These are phyloP conservation scores for Eupithecia inturbata DNA, from an alignment of 2,888 invertebrate genomes.

Conservation along the genomic window DNA sequence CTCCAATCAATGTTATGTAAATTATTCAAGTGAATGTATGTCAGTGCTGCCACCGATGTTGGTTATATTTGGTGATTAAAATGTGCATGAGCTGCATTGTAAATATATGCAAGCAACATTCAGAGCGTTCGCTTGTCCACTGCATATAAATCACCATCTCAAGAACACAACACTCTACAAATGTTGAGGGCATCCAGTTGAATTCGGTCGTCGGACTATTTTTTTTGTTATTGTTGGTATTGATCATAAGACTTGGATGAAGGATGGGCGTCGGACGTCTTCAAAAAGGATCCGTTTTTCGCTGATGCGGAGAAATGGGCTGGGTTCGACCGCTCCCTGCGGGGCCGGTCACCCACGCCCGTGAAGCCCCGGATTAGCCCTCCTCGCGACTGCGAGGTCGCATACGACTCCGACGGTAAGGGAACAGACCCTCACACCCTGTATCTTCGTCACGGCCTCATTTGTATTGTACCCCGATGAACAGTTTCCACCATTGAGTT, in stretches of 20 bases:
- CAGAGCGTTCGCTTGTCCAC: slow-evolving; percentile 54
- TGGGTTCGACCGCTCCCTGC: slow-evolving; percentile 84
- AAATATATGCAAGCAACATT: slow-evolving; percentile 70
- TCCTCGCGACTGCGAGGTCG: slow-evolving; percentile 88
- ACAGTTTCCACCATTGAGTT: slow-evolving; percentile 16
- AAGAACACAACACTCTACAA: slow-evolving; percentile 78
- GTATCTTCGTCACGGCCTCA: slow-evolving; percentile 74
- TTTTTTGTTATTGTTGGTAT: slow-evolving; percentile 59
- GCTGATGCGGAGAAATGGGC: slow-evolving; percentile 81
- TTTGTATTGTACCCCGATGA: slow-evolving; percentile 40
- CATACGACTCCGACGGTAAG: slow-evolving; percentile 90
- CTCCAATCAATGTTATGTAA: slow-evolving; percentile 35
- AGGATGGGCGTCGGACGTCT: slow-evolving; percentile 79
- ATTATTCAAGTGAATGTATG: slow-evolving; percentile 15
- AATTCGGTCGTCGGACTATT: slow-evolving; percentile 44
- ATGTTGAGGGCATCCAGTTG: slow-evolving; percentile 30
- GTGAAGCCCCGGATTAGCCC: slow-evolving; percentile 88
- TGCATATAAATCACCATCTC: slow-evolving; percentile 47
- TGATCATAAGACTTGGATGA: slow-evolving; percentile 79
- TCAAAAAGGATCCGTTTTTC: slow-evolving; percentile 81
- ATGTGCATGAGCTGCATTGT: slow-evolving; percentile 79
- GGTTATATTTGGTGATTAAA: slow-evolving; percentile 23
- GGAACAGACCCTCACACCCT: slow-evolving; percentile 71
- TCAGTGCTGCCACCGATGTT: slow-evolving; percentile 18
- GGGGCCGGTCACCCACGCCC: slow-evolving; percentile 87